Evolutionary conservation across 2,888 invertebrate genomes (phyloP).

Genomic region (Theretra japonica): DNA sequence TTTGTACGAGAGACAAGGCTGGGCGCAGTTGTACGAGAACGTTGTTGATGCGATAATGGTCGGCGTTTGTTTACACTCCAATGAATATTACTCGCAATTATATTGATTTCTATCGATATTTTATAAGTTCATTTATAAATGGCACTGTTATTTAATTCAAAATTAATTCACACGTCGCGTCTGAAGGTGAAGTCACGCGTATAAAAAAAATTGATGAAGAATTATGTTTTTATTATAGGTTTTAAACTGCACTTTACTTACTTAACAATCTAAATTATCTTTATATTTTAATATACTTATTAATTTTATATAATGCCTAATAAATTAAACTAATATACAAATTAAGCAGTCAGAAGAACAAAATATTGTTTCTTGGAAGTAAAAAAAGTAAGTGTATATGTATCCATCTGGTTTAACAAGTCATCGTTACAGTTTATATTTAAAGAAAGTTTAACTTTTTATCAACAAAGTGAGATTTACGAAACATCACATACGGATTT

Average conservation of each 20-base stretch:
- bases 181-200: too few relatives aligned
- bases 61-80: conserved; percentile 23
- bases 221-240: too few relatives aligned
- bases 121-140: background rate
- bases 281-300: too few relatives aligned
- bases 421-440: conserved; percentile 11
- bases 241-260: too few relatives aligned
- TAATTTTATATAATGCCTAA: too few relatives aligned
- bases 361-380: background rate
- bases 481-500: conserved; percentile 1
- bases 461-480: background rate
- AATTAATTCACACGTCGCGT: too few relatives aligned
- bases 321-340: too few relatives aligned
- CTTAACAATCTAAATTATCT: too few relatives aligned
- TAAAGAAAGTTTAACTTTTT: background rate
- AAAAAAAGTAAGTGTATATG: background rate
- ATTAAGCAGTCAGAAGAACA: too few relatives aligned
- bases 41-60: conserved; percentile 18
- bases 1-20: conserved; percentile 25
- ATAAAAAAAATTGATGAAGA: too few relatives aligned
- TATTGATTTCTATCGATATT: background rate
- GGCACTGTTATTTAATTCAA: too few relatives aligned
- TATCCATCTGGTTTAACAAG: background rate
- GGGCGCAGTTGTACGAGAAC: conserved; percentile 33
- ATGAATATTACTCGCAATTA: background rate